Conservation (phyloP, 2,888 invertebrate genomes). For the Cremastinae sp. region DNA sequence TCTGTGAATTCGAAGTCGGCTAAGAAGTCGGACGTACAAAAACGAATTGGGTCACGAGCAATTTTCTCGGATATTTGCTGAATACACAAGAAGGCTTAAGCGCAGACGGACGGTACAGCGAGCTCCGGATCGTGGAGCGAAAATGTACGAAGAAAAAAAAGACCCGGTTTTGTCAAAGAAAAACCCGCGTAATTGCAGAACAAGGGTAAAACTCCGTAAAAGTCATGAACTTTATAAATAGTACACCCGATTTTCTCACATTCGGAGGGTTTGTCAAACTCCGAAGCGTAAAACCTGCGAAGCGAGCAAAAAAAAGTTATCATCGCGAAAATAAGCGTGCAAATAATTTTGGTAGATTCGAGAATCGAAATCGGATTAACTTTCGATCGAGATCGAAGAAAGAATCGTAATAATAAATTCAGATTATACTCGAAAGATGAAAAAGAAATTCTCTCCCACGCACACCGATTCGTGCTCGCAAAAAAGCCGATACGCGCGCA, state of each 20-base stretch:
- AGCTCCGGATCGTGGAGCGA: not conserved
- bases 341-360: not conserved
- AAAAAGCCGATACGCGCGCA: constrained; percentile 3
- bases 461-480: not conserved
- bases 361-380: constrained; percentile 5
- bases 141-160: not conserved
- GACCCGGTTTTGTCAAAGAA: not conserved
- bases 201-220: too few relatives aligned
- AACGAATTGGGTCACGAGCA: constrained; percentile 15
- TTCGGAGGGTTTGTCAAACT: too few relatives aligned
- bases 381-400: constrained; percentile 50
- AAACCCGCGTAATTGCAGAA: not conserved
- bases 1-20: not conserved
- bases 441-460: constrained; percentile 15
- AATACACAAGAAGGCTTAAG: not conserved
- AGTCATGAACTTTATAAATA: too few relatives aligned
- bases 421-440: constrained; percentile 16
- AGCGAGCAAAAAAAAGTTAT: too few relatives aligned
- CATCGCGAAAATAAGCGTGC: too few relatives aligned
- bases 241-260: too few relatives aligned
- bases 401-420: constrained; percentile 38
- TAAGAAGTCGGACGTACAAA: constrained; percentile 9
- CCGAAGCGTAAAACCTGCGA: too few relatives aligned
- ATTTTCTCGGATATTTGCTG: not conserved
- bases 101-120: not conserved